These are phyloP conservation scores for Gracilinanus agilis DNA, from an alignment of 2,113 vertebrate species.

Conservation along the genomic window DNA sequence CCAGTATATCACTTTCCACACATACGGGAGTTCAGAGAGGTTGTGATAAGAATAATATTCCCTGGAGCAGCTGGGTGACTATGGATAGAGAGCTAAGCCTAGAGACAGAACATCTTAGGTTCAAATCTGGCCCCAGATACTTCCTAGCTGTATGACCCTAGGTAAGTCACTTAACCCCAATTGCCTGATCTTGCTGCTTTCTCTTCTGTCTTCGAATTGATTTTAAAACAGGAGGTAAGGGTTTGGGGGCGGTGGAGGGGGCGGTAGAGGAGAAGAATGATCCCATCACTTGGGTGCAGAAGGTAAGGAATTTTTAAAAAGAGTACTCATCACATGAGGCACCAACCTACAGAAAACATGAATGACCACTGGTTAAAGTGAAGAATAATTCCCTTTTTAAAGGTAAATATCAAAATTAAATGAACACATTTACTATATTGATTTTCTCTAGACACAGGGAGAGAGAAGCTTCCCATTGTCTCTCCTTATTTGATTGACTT, in stretches of 20 bases:
- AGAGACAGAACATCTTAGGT: no score
- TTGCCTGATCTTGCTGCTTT: no score
- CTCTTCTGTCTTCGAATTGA: no score
- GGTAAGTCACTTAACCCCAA: no score
- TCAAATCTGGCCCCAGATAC: no score
- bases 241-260: no score
- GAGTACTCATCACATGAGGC: neutral
- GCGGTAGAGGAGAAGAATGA: no score
- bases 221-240: no score
- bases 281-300: no score
- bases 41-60: neutral
- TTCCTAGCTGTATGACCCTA: no score
- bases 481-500: neutral
- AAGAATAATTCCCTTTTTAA: neutral
- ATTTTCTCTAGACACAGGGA: neutral
- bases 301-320: no score
- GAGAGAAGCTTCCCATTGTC: neutral
- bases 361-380: slow-evolving; percentile 14
- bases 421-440: neutral
- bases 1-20: neutral
- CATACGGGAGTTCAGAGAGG: neutral
- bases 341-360: neutral
- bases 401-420: slow-evolving; percentile 24
- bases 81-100: no score
- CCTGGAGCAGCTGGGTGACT: neutral